phyloP scores from a whole-genome alignment of 2,888 invertebrate species.

The Perizoma flavofasciatum region DNA sequence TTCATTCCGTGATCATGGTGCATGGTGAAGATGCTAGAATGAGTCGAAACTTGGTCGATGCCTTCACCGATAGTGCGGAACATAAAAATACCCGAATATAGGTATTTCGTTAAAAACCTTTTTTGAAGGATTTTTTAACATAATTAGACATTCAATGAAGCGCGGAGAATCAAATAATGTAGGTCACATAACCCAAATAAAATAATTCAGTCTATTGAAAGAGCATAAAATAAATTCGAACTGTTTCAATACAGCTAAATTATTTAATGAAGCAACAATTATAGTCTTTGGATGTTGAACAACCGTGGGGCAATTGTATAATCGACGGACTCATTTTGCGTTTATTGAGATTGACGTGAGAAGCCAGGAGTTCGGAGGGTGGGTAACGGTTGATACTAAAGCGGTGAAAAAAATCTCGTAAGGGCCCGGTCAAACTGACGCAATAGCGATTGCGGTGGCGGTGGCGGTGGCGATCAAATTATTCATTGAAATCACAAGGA shows the following conservation, averaged over 20 bases:
- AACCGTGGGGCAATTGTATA: slow-evolving; percentile 60
- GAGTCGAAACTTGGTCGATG: too few relatives aligned
- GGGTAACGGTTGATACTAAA: slow-evolving; percentile 35
- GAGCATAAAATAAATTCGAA: slow-evolving; percentile 13
- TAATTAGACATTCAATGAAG: too few relatives aligned
- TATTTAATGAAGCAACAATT: slow-evolving; percentile 76
- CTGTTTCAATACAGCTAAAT: slow-evolving; percentile 48
- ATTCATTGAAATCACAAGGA: too few relatives aligned
- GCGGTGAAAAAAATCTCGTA: slow-evolving; percentile 26
- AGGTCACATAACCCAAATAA: slow-evolving; percentile 8
- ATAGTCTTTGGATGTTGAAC: slow-evolving; percentile 62
- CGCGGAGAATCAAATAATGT: neutral
- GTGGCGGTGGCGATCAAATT: too few relatives aligned
- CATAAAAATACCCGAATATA: too few relatives aligned
- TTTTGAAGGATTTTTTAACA: too few relatives aligned
- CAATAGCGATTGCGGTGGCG: too few relatives aligned
- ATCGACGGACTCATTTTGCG: slow-evolving; percentile 64
- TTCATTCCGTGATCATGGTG: too few relatives aligned
- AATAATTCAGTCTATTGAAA: slow-evolving; percentile 14
- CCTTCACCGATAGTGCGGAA: too few relatives aligned
- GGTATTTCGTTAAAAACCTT: too few relatives aligned
- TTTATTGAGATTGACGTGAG: slow-evolving; percentile 78
- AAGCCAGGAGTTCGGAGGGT: slow-evolving; percentile 47
- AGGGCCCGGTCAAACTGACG: too few relatives aligned
- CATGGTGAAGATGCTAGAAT: too few relatives aligned